A percentile compares a stretch with the other conserved stretches of the same genome.
phyloP scores from a whole-genome alignment of 2,113 vertebrate genomes.

The Peromyscus californicus region DNA sequence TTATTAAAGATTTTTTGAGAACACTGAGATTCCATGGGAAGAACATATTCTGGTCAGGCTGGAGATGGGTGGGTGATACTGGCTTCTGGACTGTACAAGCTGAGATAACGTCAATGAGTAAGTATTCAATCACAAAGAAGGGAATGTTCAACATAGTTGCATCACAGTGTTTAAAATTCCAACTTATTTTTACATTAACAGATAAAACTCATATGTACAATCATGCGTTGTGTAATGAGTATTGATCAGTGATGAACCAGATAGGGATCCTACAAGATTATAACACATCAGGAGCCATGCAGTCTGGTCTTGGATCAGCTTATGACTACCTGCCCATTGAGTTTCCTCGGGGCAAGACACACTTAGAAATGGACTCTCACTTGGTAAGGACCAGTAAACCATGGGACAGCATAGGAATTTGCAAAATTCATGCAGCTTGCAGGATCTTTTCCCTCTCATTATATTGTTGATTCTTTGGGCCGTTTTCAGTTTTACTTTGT shows the following conservation, averaged over 20 bases:
- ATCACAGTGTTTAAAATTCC: not conserved
- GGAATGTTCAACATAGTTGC: not conserved
- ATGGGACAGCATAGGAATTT: not conserved
- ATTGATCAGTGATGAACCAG: not conserved
- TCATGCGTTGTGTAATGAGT: not conserved
- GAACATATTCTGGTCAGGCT: not conserved
- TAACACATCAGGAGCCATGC: not conserved
- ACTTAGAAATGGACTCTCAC: not conserved
- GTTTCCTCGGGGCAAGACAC: not conserved
- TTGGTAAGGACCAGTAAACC: not conserved
- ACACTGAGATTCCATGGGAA: not conserved
- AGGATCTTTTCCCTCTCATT: not conserved
- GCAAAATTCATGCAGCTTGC: not conserved
- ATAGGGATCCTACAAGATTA: not conserved
- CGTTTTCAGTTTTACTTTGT: not conserved
- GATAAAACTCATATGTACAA: not conserved
- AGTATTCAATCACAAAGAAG: not conserved
- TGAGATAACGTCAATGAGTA: not conserved
- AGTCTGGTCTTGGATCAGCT: not conserved
- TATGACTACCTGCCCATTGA: not conserved
- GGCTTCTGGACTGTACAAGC: not conserved
- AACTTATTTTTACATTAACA: not conserved
- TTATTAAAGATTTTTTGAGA: not conserved
- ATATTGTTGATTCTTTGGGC: not conserved
- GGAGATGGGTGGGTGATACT: not conserved